Conservation (phyloP, 2,888 invertebrate genomes). For the Psococerastis gibbosa region DNA sequence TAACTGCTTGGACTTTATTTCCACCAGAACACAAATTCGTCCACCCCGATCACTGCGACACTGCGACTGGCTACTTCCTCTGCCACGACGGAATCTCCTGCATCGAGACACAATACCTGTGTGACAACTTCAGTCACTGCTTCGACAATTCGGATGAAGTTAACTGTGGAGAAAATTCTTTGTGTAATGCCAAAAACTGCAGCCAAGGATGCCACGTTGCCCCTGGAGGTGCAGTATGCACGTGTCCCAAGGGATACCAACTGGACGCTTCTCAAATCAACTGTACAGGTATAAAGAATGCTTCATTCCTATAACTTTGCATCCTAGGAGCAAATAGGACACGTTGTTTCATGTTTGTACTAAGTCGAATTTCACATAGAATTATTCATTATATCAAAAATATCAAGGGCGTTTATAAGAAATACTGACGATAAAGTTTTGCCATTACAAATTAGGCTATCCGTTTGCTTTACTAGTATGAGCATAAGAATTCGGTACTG, state of each 20-base stretch:
- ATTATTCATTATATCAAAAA: too few relatives aligned
- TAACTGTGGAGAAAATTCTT: slow-evolving; percentile 19
- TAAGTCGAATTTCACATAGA: too few relatives aligned
- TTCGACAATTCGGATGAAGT: slow-evolving; percentile 29
- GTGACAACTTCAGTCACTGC: slow-evolving; percentile 33
- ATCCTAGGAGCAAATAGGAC: too few relatives aligned
- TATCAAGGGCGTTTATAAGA: too few relatives aligned
- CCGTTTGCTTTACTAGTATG: too few relatives aligned
- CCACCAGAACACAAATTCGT: too few relatives aligned
- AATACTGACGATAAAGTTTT: too few relatives aligned
- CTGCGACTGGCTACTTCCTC: slow-evolving; percentile 25
- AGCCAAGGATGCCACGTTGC: slow-evolving; percentile 14
- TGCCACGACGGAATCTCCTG: slow-evolving; percentile 31
- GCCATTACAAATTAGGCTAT: too few relatives aligned
- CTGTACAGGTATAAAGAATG: slow-evolving; percentile 6
- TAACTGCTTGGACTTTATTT: too few relatives aligned
- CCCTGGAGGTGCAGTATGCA: slow-evolving; percentile 13
- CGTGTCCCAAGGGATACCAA: slow-evolving; percentile 11
- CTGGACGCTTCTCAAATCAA: neutral
- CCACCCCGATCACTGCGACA: slow-evolving; percentile 9
- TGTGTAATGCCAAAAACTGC: slow-evolving; percentile 14
- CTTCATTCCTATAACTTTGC: too few relatives aligned
- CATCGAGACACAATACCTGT: slow-evolving; percentile 28
- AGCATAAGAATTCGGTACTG: too few relatives aligned
- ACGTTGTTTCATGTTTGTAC: too few relatives aligned